Conservation (phyloP, 2,888 invertebrate species). For the Epinotia bilunana region DNA sequence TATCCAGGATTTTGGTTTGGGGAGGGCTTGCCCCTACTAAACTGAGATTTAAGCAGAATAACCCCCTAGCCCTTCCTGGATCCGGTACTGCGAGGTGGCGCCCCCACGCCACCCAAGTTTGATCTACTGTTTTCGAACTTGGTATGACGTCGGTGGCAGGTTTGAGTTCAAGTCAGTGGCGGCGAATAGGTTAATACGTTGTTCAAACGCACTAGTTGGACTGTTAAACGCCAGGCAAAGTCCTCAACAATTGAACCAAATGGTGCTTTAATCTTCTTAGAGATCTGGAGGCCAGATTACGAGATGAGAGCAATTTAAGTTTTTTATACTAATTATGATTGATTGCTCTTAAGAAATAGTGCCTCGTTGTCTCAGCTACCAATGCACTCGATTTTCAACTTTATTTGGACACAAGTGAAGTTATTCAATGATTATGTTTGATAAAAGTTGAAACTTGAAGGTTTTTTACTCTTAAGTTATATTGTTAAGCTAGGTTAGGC, state of each 20-base stretch:
- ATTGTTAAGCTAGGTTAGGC: constrained; percentile 23
- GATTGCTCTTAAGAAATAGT: background rate
- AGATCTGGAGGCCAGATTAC: background rate
- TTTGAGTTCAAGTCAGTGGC: too few relatives aligned
- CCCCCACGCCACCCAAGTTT: too few relatives aligned
- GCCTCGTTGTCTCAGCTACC: background rate
- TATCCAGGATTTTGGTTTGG: too few relatives aligned
- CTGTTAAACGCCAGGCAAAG: background rate
- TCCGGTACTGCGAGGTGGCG: too few relatives aligned
- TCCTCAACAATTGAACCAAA: background rate
- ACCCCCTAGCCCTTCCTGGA: too few relatives aligned
- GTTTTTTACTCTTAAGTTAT: background rate
- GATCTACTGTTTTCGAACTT: too few relatives aligned
- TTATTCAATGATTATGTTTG: background rate
- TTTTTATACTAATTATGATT: background rate
- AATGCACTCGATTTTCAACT: constrained; percentile 1
- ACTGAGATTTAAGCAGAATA: too few relatives aligned
- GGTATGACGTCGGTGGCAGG: too few relatives aligned
- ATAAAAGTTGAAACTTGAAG: constrained; percentile 9
- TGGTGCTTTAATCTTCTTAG: background rate
- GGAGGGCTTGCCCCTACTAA: too few relatives aligned
- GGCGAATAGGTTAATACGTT: background rate
- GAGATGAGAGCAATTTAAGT: too few relatives aligned
- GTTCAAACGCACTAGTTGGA: background rate
- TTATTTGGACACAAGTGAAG: background rate